A percentile compares a stretch with the other conserved stretches of the same genome.
Conservation (phyloP, 30 jellyfish, hydroid and myxozoan genomes). For the Sanderia malayensis region DNA sequence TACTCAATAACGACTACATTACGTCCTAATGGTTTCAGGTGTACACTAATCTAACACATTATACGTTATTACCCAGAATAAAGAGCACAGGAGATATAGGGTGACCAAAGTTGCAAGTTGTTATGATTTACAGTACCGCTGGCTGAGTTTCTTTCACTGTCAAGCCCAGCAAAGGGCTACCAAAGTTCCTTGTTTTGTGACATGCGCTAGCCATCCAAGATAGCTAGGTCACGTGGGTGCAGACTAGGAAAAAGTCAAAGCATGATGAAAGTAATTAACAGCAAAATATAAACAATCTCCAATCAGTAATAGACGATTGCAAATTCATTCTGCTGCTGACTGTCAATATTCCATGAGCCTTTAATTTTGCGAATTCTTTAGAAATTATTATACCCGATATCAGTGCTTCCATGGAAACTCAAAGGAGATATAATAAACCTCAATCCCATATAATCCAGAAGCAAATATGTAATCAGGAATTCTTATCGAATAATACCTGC, state of each 20-base stretch:
- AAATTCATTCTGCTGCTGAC: too few species aligned
- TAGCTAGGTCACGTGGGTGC: slow-evolving; percentile 66
- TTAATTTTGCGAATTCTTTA: too few species aligned
- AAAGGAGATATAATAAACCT: too few species aligned
- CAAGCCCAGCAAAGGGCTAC: slow-evolving; percentile 65
- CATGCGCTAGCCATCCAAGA: slow-evolving; percentile 63
- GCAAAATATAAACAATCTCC: neutral
- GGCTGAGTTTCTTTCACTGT: slow-evolving; percentile 53
- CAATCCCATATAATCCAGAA: too few species aligned
- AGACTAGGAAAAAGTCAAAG: slow-evolving; percentile 61
- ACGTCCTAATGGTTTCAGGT: slow-evolving; percentile 8
- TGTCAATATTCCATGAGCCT: too few species aligned
- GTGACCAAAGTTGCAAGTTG: slow-evolving; percentile 56
- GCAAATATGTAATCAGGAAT: too few species aligned
- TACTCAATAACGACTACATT: too few species aligned
- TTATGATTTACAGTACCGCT: slow-evolving; percentile 61
- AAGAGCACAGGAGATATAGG: slow-evolving; percentile 80
- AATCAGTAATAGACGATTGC: slow-evolving; percentile 3
- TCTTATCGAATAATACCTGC: too few species aligned
- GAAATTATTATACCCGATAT: too few species aligned
- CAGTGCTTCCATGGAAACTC: too few species aligned
- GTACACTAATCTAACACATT: neutral
- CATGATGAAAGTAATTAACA: slow-evolving; percentile 33
- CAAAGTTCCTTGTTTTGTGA: slow-evolving; percentile 33
- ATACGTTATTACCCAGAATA: neutral